These are phyloP conservation scores for Gulo gulo DNA, from an alignment of 2,113 vertebrate species.

Conservation along the genomic window DNA sequence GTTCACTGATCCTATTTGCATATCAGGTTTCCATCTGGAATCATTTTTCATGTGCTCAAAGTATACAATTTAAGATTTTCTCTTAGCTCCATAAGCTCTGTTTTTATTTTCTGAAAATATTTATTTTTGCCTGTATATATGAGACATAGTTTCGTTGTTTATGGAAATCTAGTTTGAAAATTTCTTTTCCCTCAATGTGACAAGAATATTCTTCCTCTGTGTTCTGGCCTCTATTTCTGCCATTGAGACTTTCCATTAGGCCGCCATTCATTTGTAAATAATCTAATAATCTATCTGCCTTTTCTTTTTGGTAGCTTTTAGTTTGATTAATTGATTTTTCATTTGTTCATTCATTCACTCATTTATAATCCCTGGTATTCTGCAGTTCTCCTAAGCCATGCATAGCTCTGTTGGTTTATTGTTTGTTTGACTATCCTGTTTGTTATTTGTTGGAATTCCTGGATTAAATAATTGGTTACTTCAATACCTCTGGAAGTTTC, in stretches of 20 bases:
- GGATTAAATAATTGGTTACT: neutral
- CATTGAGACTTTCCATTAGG: neutral
- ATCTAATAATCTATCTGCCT: neutral
- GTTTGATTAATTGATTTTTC: neutral
- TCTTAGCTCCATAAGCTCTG: neutral
- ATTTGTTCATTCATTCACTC: neutral
- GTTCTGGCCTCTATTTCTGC: neutral
- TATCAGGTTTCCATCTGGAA: neutral
- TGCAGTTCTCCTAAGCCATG: neutral
- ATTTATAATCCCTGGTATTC: neutral
- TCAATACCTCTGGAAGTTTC: neutral
- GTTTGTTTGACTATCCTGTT: neutral
- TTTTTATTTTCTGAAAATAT: neutral
- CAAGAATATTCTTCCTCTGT: neutral
- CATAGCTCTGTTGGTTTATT: neutral
- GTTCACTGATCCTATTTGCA: neutral
- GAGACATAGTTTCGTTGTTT: neutral
- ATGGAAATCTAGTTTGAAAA: neutral
- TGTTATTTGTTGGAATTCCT: neutral
- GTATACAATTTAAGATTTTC: neutral
- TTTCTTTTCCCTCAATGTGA: neutral
- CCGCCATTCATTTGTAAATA: neutral
- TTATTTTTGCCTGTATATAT: neutral
- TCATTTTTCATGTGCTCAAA: neutral
- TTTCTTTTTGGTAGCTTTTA: neutral